Base-by-base conservation (phyloP, 2,888 invertebrate species). In the Phyto melanocephala region DNA sequence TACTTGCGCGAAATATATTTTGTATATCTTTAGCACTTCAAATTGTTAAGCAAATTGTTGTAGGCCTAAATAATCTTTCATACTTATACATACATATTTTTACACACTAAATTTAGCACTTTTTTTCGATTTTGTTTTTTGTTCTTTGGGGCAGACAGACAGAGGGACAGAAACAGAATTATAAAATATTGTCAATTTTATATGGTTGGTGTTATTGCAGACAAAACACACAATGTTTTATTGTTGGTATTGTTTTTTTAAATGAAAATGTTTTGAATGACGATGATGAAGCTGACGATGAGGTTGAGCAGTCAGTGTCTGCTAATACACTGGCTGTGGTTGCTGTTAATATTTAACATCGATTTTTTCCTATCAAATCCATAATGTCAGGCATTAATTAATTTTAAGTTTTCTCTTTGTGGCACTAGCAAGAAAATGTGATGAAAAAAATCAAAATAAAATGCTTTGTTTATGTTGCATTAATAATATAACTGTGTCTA, bases 291-390 rank as follows among this genome's bases (percentile, higher is more conserved):
- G 60, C 20, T 52, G 70, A 70, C 13, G 65, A 65, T 72, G 78
- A 50, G 50, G 22, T 52, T 74, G 33, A 28, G 6, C 28, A 28
- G 28, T 28, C 28, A 28, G 4, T 28, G 28, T 28, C 28, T 28
- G 28, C 3, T 28, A 28, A 3, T 5, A 6, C 28, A 5, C 6
- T 28, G 15, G n/a, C 37, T 52, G 37, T 8, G 75, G 70, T 13
- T 65, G 71, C 28, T 68, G 77, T 17, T 78, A 74, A 79, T 74
- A 70, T 81, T 82, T 70, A 71, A 71, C 79, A 82, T 82, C 82
- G 82, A 82, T 82, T 82, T 82, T 82, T 82, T 75, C 82, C 82
- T 82, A 82, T 82, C 82, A 82, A 79, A 82, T 82, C 82, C 82
- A 82, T 82, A 82, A 82, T 82, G 82, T 79, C 82, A 79, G 65